phyloP scores from a whole-genome alignment of 64 coral and sea anemone genomes.

The Montipora foliosa region DNA sequence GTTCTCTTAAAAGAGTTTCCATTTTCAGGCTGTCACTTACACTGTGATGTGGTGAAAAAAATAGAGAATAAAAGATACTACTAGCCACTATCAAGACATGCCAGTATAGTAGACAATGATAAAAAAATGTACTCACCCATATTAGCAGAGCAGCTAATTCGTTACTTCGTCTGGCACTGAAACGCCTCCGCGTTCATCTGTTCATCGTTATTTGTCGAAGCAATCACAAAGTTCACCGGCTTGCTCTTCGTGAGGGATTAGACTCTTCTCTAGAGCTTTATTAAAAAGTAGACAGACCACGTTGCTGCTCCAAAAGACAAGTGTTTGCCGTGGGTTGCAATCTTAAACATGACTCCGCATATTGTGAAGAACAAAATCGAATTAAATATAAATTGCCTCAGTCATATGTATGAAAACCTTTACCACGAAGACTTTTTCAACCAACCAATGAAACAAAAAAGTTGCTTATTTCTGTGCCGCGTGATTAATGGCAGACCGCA shows the following conservation, averaged over 20 bases:
- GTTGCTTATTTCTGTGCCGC: constrained; percentile 3
- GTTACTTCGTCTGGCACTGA: neutral
- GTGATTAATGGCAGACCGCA: constrained; percentile 13
- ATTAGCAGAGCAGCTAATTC: neutral
- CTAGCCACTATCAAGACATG: neutral
- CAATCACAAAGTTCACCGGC: too few relatives aligned
- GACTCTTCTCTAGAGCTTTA: neutral
- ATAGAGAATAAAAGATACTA: neutral
- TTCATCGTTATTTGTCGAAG: too few relatives aligned
- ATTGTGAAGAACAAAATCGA: neutral
- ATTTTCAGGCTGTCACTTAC: neutral
- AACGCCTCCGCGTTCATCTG: too few relatives aligned
- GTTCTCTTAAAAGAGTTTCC: neutral
- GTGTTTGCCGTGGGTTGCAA: neutral
- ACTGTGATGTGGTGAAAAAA: neutral
- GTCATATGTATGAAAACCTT: neutral
- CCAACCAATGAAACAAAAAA: neutral
- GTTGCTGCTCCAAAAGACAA: neutral
- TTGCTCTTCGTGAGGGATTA: neutral
- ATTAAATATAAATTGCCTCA: constrained; percentile 1
- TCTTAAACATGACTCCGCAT: neutral
- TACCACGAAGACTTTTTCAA: neutral
- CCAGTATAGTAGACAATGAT: neutral
- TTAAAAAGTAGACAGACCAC: neutral
- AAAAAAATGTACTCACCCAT: neutral